Evolutionary conservation across 2,797 vertebrate genomes (phyloP), one percentile per base, ranked within the genome.

Genomic region (Erpetoichthys calabaricus): DNA sequence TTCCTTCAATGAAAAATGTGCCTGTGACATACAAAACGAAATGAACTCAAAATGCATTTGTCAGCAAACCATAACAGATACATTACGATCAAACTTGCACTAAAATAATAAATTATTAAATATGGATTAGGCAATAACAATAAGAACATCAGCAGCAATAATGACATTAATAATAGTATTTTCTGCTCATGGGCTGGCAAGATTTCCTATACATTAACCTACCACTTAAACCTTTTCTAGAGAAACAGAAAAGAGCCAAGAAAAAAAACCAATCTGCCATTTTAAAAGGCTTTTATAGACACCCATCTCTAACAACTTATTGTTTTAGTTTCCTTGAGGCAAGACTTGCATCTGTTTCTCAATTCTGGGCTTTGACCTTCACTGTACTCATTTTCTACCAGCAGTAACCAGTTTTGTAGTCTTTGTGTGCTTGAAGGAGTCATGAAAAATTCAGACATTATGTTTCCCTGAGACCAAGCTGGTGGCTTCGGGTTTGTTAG

Each of bases 381-480:
- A 80, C 77, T 66, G 57, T 56, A 60, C 67, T 69, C 74, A 68
- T 72, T 80, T 86, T 86, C 83, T 78, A 89, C 87, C 84, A 84
- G 86, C 82, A 85, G 76, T 71, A 86, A 82, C 84, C 87, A 86
- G 85, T 86, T 88, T 84, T 84, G 83, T 84, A 86, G 85, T 91
- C 85, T 89, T 89, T 91, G 86, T 89, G 90, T 89, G 87, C 89
- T 95, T 71, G 87, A 76, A 92, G 88, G 85, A 88, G 73, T 91
- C 86, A 94, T 95, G 82, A 94, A 95, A 93, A 91, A 93, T 94
- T 94, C 87, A 93, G 82, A 75, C 80, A 85, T 70, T 71, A 77
- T 83, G 87, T 87, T 89, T 91, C 89, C 83, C 81, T 82, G 85
- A 89, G 88, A 90, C 88, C 86, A 88, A 86, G 88, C 89, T 91